Percentiles rank a stretch among this genome's conserved stretches.
Evolutionary conservation across 30 jellyfish, hydroid and myxozoan genomes (phyloP).

Genomic region (Morbakka virulenta): DNA sequence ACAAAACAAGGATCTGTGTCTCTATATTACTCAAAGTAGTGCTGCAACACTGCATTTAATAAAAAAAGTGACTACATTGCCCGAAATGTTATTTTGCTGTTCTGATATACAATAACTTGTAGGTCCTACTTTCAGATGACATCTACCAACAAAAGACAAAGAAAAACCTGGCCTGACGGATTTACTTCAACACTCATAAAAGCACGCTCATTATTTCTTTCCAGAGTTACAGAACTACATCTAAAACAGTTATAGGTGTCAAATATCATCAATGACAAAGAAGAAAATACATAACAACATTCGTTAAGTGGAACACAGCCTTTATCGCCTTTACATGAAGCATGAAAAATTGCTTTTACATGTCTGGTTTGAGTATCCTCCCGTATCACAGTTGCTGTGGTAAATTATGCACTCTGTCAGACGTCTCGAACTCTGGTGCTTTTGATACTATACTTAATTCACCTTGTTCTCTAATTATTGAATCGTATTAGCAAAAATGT

Average conservation of each 20-base stretch:
- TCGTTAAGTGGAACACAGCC: background rate
- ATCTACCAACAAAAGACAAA: conserved; percentile 7
- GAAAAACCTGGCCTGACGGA: background rate
- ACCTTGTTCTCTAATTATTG: background rate
- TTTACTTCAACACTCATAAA: background rate
- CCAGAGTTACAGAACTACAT: background rate
- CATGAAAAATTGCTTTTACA: background rate
- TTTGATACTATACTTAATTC: background rate
- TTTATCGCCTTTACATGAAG: background rate
- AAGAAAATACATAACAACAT: background rate
- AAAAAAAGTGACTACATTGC: conserved; percentile 26
- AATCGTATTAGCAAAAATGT: background rate
- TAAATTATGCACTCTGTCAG: background rate
- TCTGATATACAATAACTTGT: background rate
- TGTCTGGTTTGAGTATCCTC: background rate
- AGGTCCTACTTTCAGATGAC: background rate
- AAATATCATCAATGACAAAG: background rate
- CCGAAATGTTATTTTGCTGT: conserved; percentile 5
- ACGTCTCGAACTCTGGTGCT: background rate
- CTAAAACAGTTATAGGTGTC: background rate
- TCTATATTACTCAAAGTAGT: background rate
- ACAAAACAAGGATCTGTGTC: conserved; percentile 21
- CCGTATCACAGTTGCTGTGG: background rate
- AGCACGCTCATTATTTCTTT: background rate
- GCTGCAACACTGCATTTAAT: conserved; percentile 18